phyloP scores from a whole-genome alignment of 2,888 invertebrate genomes.

The Drosophila pegasa region DNA sequence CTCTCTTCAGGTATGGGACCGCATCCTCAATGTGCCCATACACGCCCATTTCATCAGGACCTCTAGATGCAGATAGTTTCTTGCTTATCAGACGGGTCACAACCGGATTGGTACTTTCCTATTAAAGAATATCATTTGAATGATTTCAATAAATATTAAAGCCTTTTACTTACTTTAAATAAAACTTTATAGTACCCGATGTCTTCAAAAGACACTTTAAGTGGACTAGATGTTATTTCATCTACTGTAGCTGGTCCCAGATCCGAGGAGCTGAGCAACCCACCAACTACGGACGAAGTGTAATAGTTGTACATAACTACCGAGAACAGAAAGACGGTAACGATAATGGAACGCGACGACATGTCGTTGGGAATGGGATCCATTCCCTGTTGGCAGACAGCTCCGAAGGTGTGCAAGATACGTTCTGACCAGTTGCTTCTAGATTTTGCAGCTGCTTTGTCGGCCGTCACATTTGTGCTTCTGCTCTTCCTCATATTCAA shows the following conservation, averaged over 20 bases:
- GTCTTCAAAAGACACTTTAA: slow-evolving; percentile 83
- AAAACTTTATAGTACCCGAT: slow-evolving; percentile 83
- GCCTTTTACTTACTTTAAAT: slow-evolving; percentile 73
- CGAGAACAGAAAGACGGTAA: slow-evolving; percentile 77
- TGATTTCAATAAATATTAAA: neutral
- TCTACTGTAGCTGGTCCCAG: slow-evolving; percentile 80
- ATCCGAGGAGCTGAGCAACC: slow-evolving; percentile 78
- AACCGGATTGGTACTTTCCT: slow-evolving; percentile 73
- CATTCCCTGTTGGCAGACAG: slow-evolving; percentile 82
- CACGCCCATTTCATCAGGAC: slow-evolving; percentile 66
- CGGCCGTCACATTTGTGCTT: neutral
- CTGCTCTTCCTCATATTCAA: neutral
- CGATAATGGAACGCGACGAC: slow-evolving; percentile 73
- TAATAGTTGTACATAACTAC: slow-evolving; percentile 84
- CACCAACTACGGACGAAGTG: slow-evolving; percentile 84
- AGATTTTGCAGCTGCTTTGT: neutral
- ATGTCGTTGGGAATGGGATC: slow-evolving; percentile 72
- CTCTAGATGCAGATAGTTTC: slow-evolving; percentile 72
- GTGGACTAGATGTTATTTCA: slow-evolving; percentile 77
- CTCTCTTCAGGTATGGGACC: slow-evolving; percentile 84
- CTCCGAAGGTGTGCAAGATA: slow-evolving; percentile 72
- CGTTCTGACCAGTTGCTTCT: slow-evolving; percentile 50
- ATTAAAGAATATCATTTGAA: neutral
- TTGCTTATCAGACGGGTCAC: slow-evolving; percentile 67
- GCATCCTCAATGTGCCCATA: slow-evolving; percentile 82